These are phyloP conservation scores for Amphiduros pacificus DNA, from an alignment of 2,888 invertebrate species.

Conservation along the genomic window DNA sequence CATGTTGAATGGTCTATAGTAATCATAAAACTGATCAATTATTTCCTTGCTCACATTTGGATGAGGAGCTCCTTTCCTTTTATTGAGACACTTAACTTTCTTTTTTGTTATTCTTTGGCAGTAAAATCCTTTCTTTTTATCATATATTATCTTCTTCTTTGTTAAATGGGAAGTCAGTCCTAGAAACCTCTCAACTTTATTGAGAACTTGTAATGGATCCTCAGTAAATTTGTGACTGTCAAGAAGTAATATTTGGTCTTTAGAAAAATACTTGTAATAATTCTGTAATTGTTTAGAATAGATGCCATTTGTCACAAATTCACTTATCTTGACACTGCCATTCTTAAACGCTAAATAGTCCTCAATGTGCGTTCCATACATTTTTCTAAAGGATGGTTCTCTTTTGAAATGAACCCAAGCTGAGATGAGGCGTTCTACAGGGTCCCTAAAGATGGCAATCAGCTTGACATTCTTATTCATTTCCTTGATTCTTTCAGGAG, in stretches of 20 bases:
- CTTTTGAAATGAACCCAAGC: constrained; percentile 93
- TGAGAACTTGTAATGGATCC: constrained; percentile 49
- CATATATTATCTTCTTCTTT: constrained; percentile 90
- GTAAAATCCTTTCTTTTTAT: constrained; percentile 94
- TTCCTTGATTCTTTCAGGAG: constrained; percentile 87
- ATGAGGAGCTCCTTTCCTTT: constrained; percentile 83
- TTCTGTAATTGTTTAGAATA: constrained; percentile 74
- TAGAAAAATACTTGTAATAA: constrained; percentile 91
- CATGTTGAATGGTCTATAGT: no score
- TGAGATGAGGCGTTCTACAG: constrained; percentile 92
- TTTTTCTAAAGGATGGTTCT: no score
- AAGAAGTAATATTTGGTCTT: constrained; percentile 89
- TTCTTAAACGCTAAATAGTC: no score
- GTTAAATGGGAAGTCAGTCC: constrained; percentile 45
- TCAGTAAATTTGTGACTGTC: constrained; percentile 64
- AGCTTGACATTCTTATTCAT: constrained; percentile 91
- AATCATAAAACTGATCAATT: no score
- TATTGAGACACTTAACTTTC: constrained; percentile 87
- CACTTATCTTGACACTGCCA: no score
- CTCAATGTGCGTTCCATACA: no score
- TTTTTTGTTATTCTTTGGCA: no score
- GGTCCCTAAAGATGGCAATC: constrained; percentile 93
- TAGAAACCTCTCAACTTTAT: constrained; percentile 53
- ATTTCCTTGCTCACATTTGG: no score
- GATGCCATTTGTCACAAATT: no score